Evolutionary conservation across 2,797 vertebrate genomes (phyloP), one percentile per base, ranked within the genome.

Genomic region (Bucorvus abyssinicus): DNA sequence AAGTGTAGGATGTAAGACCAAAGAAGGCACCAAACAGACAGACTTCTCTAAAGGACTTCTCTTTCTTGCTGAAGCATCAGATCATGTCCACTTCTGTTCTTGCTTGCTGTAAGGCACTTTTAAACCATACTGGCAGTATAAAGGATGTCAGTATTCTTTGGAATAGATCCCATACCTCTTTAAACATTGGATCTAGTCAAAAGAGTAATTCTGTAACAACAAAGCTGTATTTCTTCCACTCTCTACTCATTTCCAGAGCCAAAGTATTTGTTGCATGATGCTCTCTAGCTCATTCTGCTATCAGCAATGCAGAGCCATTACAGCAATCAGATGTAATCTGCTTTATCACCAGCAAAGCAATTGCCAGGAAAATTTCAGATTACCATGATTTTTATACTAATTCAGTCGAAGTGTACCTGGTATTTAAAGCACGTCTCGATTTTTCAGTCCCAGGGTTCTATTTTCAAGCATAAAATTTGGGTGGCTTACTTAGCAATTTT

Each of bases 291-390:
- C 87, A 50, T 56, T 52, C 55, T 84, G 74, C 42, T 80, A 9
- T 88, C 70, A 94, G 73, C 71, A 87, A 49, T 27, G 81, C 49
- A 90, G 61, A 96, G n/a, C 21, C 69, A 84, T 83, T 80, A 85
- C 53, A 91, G 80, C 64, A 74, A 44, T 84, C 90, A 87, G 64
- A 84, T 45, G 38, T 82, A 82, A 86, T 95, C 59, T 88, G 70
- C 40, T 95, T 88, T 78, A 77, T 90, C 83, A 69, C 82, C 26
- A 91, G 63, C n/a, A 94, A 89, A 80, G 23, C 34, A 81, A 47
- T 75, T 93, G 67, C 67, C 23, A 63, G 85, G 74, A 90, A 83
- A 79, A 88, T 10, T 90, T 63, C 69, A 93, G 61, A 88, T 88
- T 90, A 24, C 40, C 64, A 38, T 5, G 3, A 26, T 34, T 91